Percentiles rank a stretch among this genome's conserved stretches.
Evolutionary conservation across 2,797 vertebrate species (phyloP).

Genomic region (Peromyscus melanophrys): DNA sequence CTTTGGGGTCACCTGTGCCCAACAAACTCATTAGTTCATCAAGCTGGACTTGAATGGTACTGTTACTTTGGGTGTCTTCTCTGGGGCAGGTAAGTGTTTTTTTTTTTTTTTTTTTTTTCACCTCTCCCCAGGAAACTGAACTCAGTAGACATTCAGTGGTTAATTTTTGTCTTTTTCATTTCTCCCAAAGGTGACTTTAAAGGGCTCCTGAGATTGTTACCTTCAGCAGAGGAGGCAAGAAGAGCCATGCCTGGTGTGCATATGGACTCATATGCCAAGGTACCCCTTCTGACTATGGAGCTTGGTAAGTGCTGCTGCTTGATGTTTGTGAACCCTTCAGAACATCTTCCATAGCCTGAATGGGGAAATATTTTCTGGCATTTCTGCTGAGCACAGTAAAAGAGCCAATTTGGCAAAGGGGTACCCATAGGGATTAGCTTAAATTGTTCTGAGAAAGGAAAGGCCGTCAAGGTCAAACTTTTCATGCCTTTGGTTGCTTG

Average conservation of each 20-base stretch:
- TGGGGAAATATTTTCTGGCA: neutral
- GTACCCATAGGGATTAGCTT: neutral
- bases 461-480: neutral
- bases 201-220: neutral
- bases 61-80: neutral
- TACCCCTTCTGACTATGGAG: neutral
- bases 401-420: neutral
- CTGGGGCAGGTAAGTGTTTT: neutral
- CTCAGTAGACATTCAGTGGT: neutral
- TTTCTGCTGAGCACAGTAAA: neutral
- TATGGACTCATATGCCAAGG: neutral
- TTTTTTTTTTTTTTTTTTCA: neutral
- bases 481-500: neutral
- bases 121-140: neutral
- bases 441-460: neutral
- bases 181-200: slow-evolving; percentile 2
- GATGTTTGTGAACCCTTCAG: neutral
- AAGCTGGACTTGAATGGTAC: neutral
- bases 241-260: neutral
- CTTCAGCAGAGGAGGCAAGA: neutral
- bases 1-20: neutral
- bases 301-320: neutral
- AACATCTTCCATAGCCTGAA: neutral
- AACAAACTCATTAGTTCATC: neutral
- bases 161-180: neutral